These are phyloP conservation scores for Falcaria lacertinaria DNA, from an alignment of 2,888 invertebrate species.

Conservation along the genomic window DNA sequence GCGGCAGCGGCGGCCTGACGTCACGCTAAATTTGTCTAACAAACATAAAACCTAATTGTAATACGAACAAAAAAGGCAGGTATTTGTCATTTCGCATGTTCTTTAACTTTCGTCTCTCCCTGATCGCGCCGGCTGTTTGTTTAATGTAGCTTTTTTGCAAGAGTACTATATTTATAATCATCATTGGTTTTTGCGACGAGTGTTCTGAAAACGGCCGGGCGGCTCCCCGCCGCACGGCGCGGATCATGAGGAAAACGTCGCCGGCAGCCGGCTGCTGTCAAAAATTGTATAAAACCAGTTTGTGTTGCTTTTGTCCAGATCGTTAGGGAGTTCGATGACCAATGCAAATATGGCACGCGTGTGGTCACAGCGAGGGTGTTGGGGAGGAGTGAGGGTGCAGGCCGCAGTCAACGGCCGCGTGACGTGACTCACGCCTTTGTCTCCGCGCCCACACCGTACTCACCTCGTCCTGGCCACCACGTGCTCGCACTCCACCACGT, in stretches of 20 bases:
- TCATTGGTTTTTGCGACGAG: constrained; percentile 14
- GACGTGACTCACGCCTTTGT: constrained; percentile 72
- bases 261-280: constrained; percentile 46
- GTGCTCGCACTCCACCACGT: constrained; percentile 34
- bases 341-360: constrained; percentile 58
- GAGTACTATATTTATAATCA: constrained; percentile 1
- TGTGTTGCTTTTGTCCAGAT: constrained; percentile 66
- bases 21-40: constrained; percentile 38
- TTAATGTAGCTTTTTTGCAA: constrained; percentile 10
- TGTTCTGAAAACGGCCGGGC: constrained; percentile 33
- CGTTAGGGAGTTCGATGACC: constrained; percentile 73
- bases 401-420: constrained; percentile 65
- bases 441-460: constrained; percentile 38
- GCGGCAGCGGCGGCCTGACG: constrained; percentile 27
- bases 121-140: constrained; percentile 2
- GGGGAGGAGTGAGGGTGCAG: constrained; percentile 31
- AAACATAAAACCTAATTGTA: constrained; percentile 31
- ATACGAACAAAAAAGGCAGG: constrained; percentile 20
- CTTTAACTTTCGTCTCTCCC: constrained; percentile 15
- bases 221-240: constrained; percentile 27
- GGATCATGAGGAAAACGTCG: constrained; percentile 53
- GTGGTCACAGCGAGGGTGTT: constrained; percentile 65
- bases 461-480: constrained; percentile 35
- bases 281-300: constrained; percentile 73
- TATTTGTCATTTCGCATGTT: constrained; percentile 25